Conservation (phyloP, 2,797 vertebrate genomes). For the Mus caroli region DNA sequence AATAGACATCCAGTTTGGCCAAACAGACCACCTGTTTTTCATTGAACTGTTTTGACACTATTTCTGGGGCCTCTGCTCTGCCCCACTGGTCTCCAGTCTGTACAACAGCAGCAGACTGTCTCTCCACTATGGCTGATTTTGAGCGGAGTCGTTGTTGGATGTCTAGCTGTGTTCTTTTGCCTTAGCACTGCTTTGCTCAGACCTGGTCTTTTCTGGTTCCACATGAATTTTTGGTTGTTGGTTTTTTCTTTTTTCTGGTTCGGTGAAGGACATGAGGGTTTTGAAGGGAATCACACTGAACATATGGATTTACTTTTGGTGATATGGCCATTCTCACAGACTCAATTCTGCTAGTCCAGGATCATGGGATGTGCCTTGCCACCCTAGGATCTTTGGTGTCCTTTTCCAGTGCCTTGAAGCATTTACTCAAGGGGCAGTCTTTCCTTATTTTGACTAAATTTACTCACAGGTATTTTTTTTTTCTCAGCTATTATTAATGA, state of each 20-base stretch:
- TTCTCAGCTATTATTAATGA: not conserved
- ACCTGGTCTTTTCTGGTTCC: not conserved
- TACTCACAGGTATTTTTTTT: not conserved
- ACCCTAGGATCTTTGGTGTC: not conserved
- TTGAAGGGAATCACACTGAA: not conserved
- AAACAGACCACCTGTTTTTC: not conserved
- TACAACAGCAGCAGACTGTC: not conserved
- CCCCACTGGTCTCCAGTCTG: not conserved
- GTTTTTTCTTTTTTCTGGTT: not conserved
- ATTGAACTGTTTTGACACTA: not conserved
- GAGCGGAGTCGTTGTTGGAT: too few species aligned
- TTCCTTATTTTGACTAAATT: not conserved
- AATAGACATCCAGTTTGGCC: not conserved
- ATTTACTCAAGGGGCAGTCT: not conserved
- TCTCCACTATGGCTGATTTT: not conserved
- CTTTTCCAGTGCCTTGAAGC: not conserved
- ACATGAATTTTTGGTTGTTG: not conserved
- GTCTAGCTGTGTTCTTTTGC: not conserved
- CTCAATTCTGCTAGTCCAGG: not conserved
- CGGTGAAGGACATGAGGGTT: not conserved
- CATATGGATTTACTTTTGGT: not conserved
- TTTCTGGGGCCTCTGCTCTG: not conserved
- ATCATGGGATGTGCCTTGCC: not conserved
- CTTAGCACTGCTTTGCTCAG: not conserved
- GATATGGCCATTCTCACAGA: not conserved